Evolutionary conservation across 1,140 invertebrate species (phyloP).

Genomic region (Drosophila punjabiensis): DNA sequence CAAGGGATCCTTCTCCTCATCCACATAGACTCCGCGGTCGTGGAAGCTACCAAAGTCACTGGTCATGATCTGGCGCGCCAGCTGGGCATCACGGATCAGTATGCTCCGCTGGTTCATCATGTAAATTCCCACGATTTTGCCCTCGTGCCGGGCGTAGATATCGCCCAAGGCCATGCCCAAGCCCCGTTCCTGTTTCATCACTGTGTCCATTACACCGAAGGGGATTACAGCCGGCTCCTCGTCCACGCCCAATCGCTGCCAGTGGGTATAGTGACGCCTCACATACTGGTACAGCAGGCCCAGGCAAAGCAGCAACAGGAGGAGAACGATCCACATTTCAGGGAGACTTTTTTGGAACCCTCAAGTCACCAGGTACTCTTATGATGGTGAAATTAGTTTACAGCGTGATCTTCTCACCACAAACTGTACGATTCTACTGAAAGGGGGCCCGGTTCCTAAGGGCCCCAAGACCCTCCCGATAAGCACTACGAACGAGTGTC

Average conservation of each 20-base stretch:
- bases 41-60: conserved; percentile 85
- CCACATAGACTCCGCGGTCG: conserved; percentile 81
- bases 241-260: conserved; percentile 63
- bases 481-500: conserved; percentile 7
- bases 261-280: conserved; percentile 57
- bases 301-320: conserved; percentile 16
- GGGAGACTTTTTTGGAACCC: neutral
- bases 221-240: conserved; percentile 63
- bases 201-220: conserved; percentile 55
- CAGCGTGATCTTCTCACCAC: neutral
- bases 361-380: neutral
- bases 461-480: conserved; percentile 12
- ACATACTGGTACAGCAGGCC: conserved; percentile 36
- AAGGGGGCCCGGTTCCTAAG: neutral
- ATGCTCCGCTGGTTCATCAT: conserved; percentile 75
- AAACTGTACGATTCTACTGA: conserved; percentile 15
- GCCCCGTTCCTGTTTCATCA: conserved; percentile 39
- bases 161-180: conserved; percentile 63
- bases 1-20: conserved; percentile 81
- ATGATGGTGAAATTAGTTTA: neutral
- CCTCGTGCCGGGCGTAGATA: conserved; percentile 53
- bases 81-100: conserved; percentile 85
- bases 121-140: conserved; percentile 73
- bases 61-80: conserved; percentile 85
- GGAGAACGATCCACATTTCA: conserved; percentile 40